Evolutionary conservation across 2,888 invertebrate species (phyloP).

Genomic region (Pristionchus japonicus): DNA sequence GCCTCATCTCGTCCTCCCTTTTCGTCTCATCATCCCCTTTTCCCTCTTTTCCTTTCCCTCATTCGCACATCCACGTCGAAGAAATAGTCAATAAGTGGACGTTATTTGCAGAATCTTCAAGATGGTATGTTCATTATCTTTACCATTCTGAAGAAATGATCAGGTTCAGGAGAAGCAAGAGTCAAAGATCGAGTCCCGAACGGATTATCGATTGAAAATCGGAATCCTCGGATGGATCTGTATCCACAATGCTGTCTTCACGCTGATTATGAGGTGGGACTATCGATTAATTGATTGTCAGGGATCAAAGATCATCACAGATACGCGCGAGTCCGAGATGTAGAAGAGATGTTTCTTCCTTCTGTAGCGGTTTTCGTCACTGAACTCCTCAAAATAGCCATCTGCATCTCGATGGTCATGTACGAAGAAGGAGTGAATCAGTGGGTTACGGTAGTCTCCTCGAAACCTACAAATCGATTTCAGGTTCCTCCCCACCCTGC

Average conservation of each 20-base stretch:
- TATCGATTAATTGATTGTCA: neutral
- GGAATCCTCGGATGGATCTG: neutral
- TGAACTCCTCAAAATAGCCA: conserved; percentile 61
- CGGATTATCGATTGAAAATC: neutral
- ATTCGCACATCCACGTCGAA: too few species aligned
- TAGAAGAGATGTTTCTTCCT: conserved; percentile 63
- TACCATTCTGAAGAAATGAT: too few species aligned
- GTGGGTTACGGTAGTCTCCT: neutral
- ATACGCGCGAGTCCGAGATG: conserved; percentile 61
- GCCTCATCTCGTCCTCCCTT: neutral
- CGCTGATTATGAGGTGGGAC: neutral
- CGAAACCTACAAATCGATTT: neutral
- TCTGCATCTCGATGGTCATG: neutral
- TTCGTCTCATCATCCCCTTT: neutral
- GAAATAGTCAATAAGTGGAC: too few species aligned
- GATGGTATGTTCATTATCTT: too few species aligned
- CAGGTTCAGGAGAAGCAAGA: neutral
- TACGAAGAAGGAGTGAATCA: neutral
- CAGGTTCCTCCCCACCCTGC: conserved; percentile 49
- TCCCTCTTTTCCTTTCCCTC: neutral
- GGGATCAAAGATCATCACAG: conserved; percentile 75
- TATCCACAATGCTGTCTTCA: neutral
- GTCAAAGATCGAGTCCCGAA: neutral
- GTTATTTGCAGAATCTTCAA: too few species aligned
- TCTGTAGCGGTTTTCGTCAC: conserved; percentile 72